Percentiles rank a stretch among this genome's conserved stretches.
phyloP scores from a whole-genome alignment of 2,797 vertebrate species.

The Gadopsis bispinosus region DNA sequence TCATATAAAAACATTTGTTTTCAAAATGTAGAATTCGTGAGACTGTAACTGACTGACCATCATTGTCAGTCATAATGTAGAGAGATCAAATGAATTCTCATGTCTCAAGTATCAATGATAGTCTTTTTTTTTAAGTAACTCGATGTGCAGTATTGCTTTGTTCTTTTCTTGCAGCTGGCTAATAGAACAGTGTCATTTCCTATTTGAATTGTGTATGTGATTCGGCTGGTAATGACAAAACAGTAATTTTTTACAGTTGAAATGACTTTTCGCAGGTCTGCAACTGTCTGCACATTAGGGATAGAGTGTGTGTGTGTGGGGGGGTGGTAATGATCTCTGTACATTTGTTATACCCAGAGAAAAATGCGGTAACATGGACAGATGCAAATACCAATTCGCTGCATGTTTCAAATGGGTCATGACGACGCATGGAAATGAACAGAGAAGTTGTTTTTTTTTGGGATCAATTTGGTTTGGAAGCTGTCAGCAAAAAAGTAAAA shows the following conservation, averaged over 20 bases:
- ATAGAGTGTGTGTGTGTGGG: too few relatives aligned
- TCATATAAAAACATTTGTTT: neutral
- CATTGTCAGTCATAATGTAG: neutral
- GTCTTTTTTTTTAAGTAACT: too few relatives aligned
- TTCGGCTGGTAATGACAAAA: neutral
- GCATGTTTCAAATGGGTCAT: neutral
- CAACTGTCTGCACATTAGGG: neutral
- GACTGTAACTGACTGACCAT: neutral
- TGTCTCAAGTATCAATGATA: neutral
- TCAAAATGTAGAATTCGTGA: too few relatives aligned
- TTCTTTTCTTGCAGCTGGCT: neutral
- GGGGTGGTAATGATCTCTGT: neutral
- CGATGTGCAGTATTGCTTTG: neutral
- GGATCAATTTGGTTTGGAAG: slow-evolving; percentile 24
- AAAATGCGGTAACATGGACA: neutral
- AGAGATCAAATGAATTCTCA: neutral
- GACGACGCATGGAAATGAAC: slow-evolving; percentile 19
- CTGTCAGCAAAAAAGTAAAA: slow-evolving; percentile 43
- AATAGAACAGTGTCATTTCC: neutral
- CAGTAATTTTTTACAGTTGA: neutral
- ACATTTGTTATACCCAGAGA: neutral
- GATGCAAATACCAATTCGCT: neutral
- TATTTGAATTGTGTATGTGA: neutral
- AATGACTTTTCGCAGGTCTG: neutral
- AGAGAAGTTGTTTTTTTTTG: slow-evolving; percentile 31